These are phyloP conservation scores for Mobula birostris DNA, from an alignment of 2,113 vertebrate species.

Conservation along the genomic window DNA sequence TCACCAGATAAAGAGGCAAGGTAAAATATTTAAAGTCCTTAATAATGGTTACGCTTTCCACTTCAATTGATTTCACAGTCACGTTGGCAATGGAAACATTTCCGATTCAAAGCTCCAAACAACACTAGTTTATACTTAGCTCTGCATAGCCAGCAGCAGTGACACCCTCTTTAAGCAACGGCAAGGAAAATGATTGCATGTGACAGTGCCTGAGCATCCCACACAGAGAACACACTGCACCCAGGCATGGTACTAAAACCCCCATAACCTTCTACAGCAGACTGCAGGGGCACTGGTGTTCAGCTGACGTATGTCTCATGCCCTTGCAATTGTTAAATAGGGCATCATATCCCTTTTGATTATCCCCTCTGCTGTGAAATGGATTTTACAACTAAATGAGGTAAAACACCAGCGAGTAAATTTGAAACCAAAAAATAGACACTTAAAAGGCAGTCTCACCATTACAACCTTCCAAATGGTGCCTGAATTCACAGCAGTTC, in stretches of 20 bases:
- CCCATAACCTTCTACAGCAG: conserved; percentile 15
- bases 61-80: conserved; percentile 7
- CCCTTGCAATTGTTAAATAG: conserved; percentile 29
- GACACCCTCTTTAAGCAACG: conserved; percentile 37
- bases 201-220: conserved; percentile 25
- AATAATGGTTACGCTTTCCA: conserved; percentile 18
- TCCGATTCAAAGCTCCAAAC: background rate
- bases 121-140: conserved; percentile 38
- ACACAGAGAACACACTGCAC: conserved; percentile 28
- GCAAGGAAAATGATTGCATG: conserved; percentile 37
- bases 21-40: background rate
- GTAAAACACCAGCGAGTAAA: background rate
- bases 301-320: conserved; percentile 5
- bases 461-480: background rate
- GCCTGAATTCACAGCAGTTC: background rate
- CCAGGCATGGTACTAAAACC: conserved; percentile 16
- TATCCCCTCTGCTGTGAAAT: background rate
- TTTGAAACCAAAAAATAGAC: background rate
- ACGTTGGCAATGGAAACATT: background rate
- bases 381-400: background rate
- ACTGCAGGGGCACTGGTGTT: conserved; percentile 31
- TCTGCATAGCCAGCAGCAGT: conserved; percentile 39
- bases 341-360: background rate
- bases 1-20: background rate
- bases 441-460: background rate